These are phyloP conservation scores for Myiopsitta monachus DNA, from an alignment of 2,113 vertebrate genomes.

Conservation along the genomic window DNA sequence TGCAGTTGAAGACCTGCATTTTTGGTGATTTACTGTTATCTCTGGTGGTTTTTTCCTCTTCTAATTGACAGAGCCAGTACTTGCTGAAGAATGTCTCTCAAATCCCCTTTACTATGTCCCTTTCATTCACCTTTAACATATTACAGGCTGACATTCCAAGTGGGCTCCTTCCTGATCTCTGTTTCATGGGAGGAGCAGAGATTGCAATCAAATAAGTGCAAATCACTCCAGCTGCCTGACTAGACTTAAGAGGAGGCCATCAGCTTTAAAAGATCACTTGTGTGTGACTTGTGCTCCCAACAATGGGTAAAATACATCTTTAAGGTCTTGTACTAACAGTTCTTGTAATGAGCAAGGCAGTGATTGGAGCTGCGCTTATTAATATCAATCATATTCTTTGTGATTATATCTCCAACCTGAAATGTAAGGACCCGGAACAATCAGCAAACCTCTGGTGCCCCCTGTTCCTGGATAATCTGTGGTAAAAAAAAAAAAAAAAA, in stretches of 20 bases:
- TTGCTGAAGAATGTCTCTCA: not conserved
- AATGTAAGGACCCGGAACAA: not conserved
- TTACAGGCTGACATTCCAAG: not conserved
- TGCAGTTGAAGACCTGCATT: not conserved
- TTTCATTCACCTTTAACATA: not conserved
- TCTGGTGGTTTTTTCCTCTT: not conserved
- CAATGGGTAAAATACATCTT: not conserved
- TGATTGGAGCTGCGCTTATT: not conserved
- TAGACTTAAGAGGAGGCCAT: not conserved
- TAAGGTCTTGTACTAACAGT: not conserved
- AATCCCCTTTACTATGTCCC: not conserved
- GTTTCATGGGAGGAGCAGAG: not conserved
- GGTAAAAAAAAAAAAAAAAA: too few species aligned
- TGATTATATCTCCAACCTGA: not conserved
- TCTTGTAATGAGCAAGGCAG: not conserved
- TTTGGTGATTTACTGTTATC: not conserved
- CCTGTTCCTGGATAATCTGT: not conserved
- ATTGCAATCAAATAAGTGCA: conserved; percentile 3
- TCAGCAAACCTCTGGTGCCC: not conserved
- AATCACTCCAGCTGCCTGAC: not conserved
- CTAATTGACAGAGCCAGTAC: not conserved
- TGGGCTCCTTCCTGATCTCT: not conserved
- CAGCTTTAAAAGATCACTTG: not conserved
- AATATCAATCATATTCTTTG: not conserved
- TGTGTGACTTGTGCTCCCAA: not conserved